Evolutionary conservation across 53 echinoderm and acorn worm species (phyloP), one percentile per base, ranked within the genome.

Genomic region (Hippasteria phrygiana): DNA sequence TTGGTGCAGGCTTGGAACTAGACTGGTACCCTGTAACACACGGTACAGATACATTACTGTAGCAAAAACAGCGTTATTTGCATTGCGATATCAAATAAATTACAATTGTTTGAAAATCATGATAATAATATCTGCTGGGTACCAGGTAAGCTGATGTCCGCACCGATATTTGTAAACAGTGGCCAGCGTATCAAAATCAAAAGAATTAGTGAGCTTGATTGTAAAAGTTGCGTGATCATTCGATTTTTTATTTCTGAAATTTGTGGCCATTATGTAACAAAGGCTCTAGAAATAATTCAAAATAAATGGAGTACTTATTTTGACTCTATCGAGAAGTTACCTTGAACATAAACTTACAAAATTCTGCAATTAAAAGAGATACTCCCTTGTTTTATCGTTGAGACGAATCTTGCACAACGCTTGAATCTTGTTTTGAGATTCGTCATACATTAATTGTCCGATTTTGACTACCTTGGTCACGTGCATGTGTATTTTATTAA

Each of bases 161-260:
- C 75, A 45, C 40, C 31, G 26, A 47, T 75, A 1, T 75, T 75
- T 46, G 13, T 18, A n/a, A 46, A 31, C 13, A 27, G 64, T 64
- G 64, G n/a, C 64, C 28, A 45, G n/a, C 46, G 46, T 27, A 75
- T 75, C 46, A 75, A 47, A 32, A 75, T 48, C 13, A 13, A 33
- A 29, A 70, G 7, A 1, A 33, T 62, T 10, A 63, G 63, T 17
- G 29, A 27, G 27, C 63, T 2, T 28, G 62, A 24, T 27, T 26
- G 24, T 1, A 62, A 10, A 26, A 31, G 16, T 63, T 26, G 32
- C 63, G 14, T n/a, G n/a, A n/a, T n/a, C n/a, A n/a, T n/a, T n/a
- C n/a, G n/a, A n/a, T n/a, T n/a, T n/a, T n/a, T n/a, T n/a, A n/a
- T n/a, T n/a, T n/a, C n/a, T n/a, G n/a, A n/a, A n/a, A n/a, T 10